Conservation (phyloP, 2,113 vertebrate species). For the Cyanocitta stelleri region DNA sequence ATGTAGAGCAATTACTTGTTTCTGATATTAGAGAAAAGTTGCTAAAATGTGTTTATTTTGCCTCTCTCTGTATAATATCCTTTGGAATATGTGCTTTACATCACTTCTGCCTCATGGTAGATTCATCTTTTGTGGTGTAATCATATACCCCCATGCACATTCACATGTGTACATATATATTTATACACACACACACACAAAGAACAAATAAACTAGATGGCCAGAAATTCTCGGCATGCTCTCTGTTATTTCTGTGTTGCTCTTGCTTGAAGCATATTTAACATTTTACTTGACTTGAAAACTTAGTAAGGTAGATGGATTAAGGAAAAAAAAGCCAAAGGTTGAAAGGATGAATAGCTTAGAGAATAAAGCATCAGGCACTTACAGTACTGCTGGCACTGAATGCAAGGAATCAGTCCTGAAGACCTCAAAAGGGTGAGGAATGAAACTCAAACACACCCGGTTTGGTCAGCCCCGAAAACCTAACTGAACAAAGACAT, state of each 20-base stretch:
- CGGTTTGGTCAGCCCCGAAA: conserved; percentile 46
- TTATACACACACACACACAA: background rate
- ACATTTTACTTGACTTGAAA: conserved; percentile 58
- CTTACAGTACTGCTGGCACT: conserved; percentile 61
- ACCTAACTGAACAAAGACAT: conserved; percentile 64
- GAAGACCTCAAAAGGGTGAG: conserved; percentile 57
- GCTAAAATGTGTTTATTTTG: conserved; percentile 39
- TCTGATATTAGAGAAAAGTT: conserved; percentile 46
- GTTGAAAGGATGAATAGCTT: conserved; percentile 67
- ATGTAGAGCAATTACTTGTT: conserved; percentile 39
- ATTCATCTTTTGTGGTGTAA: background rate
- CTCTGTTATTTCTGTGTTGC: conserved; percentile 12
- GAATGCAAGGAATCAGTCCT: conserved; percentile 63
- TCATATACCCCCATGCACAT: background rate
- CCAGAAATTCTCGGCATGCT: conserved; percentile 29
- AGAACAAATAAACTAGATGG: background rate
- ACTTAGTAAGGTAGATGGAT: conserved; percentile 57
- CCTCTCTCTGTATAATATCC: background rate
- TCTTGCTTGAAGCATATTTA: conserved; percentile 25
- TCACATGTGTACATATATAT: background rate
- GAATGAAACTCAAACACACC: conserved; percentile 50
- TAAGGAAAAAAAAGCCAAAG: conserved; percentile 61
- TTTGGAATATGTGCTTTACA: background rate
- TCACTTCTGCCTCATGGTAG: background rate
- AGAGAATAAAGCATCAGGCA: conserved; percentile 59